Evolutionary conservation across 2,113 vertebrate species (phyloP).

Genomic region (Ibidorhyncha struthersii): DNA sequence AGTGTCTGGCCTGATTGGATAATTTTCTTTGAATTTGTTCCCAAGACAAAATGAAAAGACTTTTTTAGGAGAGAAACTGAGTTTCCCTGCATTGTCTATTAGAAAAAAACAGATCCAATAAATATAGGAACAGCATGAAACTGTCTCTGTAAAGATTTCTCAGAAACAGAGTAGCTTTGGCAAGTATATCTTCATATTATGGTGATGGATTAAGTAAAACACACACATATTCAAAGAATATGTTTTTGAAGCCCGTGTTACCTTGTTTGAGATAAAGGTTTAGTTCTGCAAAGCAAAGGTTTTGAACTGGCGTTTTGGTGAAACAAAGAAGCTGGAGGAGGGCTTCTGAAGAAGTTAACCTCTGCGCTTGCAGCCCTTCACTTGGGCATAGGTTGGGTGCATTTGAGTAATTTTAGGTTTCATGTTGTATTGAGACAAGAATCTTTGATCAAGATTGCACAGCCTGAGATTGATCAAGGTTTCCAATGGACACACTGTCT

Average conservation of each 20-base stretch:
- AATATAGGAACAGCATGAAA: slow-evolving; percentile 3
- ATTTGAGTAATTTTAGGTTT: not conserved
- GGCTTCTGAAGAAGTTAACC: not conserved
- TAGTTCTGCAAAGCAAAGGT: slow-evolving; percentile 48
- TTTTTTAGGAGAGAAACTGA: slow-evolving; percentile 19
- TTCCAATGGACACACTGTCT: not conserved
- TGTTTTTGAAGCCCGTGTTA: slow-evolving; percentile 22
- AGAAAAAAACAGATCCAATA: slow-evolving; percentile 15
- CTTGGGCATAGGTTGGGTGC: not conserved
- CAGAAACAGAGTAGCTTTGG: slow-evolving; percentile 55
- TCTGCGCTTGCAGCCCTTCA: slow-evolving; percentile 1
- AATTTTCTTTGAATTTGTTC: slow-evolving; percentile 10
- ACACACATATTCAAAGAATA: slow-evolving; percentile 6
- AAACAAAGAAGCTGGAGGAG: not conserved
- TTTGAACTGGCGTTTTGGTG: slow-evolving; percentile 1
- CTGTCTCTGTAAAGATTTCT: slow-evolving; percentile 59
- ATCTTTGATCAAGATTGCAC: slow-evolving; percentile 3
- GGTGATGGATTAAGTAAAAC: slow-evolving; percentile 22
- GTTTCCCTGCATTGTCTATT: not conserved
- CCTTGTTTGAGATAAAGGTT: slow-evolving; percentile 4
- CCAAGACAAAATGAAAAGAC: slow-evolving; percentile 12
- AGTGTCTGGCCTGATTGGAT: not conserved
- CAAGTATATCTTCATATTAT: slow-evolving; percentile 43
- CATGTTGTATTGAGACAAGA: not conserved
- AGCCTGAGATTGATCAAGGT: not conserved